A percentile compares a stretch with the other conserved stretches of the same genome.
Conservation (phyloP, 2,888 invertebrate species). For the Platycheirus albimanus region DNA sequence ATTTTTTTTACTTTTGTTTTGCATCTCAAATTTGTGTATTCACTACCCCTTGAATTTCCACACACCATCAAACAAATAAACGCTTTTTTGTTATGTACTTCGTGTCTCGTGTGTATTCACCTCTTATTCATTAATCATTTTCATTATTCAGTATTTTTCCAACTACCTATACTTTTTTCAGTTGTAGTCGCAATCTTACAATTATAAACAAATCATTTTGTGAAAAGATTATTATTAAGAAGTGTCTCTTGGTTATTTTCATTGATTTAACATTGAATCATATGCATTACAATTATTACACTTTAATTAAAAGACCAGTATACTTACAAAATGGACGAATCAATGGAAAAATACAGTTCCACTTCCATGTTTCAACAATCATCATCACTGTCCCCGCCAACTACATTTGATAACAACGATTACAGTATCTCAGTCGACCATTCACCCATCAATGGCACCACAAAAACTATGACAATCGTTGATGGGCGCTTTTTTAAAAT, state of each 20-base stretch:
- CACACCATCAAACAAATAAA: background rate
- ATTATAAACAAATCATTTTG: background rate
- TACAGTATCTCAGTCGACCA: background rate
- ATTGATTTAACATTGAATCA: no score
- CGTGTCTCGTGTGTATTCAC: background rate
- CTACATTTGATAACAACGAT: background rate
- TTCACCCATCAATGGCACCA: conserved; percentile 1
- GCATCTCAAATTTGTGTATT: no score
- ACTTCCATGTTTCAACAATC: conserved; percentile 2
- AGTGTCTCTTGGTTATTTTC: no score
- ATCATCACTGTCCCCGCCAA: background rate
- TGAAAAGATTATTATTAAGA: background rate
- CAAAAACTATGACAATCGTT: conserved; percentile 36
- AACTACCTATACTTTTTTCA: background rate
- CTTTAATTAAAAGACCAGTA: background rate
- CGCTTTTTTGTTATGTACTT: background rate
- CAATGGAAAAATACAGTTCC: conserved; percentile 26
- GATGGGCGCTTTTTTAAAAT: conserved; percentile 45
- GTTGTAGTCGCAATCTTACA: conserved; percentile 1
- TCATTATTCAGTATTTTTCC: conserved; percentile 13
- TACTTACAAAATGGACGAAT: conserved; percentile 13
- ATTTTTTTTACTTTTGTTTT: no score
- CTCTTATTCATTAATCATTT: conserved; percentile 13
- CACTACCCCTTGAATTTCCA: no score
- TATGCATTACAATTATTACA: no score